Conservation (phyloP, 2,113 vertebrate genomes). For the Catharus fuscescens region DNA sequence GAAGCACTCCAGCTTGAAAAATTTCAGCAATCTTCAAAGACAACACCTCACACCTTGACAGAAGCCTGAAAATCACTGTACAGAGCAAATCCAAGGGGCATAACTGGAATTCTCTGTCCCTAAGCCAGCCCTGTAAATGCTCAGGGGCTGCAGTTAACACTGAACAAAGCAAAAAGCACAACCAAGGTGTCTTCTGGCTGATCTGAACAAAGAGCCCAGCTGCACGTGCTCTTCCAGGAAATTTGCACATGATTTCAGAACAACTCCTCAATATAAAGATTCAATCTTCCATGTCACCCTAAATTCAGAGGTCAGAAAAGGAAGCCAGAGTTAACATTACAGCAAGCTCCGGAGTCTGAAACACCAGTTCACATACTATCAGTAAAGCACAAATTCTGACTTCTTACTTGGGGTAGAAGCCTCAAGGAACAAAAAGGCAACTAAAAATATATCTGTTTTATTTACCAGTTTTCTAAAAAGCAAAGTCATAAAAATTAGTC, state of each 20-base stretch:
- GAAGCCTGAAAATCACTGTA: not conserved
- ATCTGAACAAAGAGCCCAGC: not conserved
- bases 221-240: not conserved
- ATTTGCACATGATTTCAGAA: not conserved
- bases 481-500: conserved; percentile 80
- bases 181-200: not conserved
- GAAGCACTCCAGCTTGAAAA: not conserved
- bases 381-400: not conserved
- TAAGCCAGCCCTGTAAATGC: not conserved
- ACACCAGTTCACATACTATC: not conserved
- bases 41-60: accelerated
- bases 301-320: not conserved
- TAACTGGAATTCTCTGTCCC: not conserved
- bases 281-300: not conserved
- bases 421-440: conserved; percentile 25
- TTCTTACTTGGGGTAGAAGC: not conserved
- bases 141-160: not conserved
- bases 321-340: not conserved
- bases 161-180: not conserved
- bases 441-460: conserved; percentile 82
- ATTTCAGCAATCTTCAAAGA: not conserved
- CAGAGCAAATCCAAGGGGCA: not conserved
- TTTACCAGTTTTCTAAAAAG: conserved; percentile 82
- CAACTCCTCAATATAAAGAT: not conserved
- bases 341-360: not conserved